Conservation (phyloP, 1,140 invertebrate genomes). For the Gyrodactylus salaris region DNA sequence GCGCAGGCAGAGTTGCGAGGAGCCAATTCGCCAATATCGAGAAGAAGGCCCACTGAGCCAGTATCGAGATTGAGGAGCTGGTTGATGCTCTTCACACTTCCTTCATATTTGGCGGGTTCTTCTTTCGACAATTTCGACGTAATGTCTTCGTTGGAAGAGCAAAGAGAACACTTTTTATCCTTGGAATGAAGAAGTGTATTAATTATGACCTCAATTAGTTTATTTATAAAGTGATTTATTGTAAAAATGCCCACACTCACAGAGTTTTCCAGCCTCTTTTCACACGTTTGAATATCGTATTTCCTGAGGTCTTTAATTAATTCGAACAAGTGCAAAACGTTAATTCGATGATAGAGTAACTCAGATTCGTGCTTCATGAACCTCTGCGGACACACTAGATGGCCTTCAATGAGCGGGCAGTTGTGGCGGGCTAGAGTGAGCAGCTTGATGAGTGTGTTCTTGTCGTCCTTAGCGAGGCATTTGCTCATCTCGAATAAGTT, state of each 20-base stretch:
- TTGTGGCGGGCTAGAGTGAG: background rate
- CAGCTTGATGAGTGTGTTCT: background rate
- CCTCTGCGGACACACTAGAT: background rate
- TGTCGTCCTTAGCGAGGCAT: background rate
- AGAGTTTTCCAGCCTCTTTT: too few relatives aligned
- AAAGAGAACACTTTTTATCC: too few relatives aligned
- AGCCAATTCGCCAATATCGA: background rate
- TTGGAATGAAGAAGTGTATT: too few relatives aligned
- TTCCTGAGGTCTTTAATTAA: background rate
- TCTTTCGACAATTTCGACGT: too few relatives aligned
- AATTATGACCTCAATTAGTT: too few relatives aligned
- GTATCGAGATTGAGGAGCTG: background rate
- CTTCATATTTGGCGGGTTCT: too few relatives aligned
- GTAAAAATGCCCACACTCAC: too few relatives aligned
- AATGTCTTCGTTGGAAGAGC: too few relatives aligned
- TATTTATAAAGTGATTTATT: too few relatives aligned
- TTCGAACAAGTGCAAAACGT: constrained; percentile 1
- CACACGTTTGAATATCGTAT: too few relatives aligned
- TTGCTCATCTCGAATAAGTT: constrained; percentile 1
- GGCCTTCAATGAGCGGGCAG: background rate
- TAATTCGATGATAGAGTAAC: background rate
- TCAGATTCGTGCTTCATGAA: background rate
- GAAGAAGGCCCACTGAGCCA: background rate
- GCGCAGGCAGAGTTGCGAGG: background rate
- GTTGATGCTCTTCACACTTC: background rate